A percentile compares a stretch with the other conserved stretches of the same genome.
These are phyloP conservation scores for Zaprionus tsacasi DNA, from an alignment of 1,140 invertebrate species.

Conservation along the genomic window DNA sequence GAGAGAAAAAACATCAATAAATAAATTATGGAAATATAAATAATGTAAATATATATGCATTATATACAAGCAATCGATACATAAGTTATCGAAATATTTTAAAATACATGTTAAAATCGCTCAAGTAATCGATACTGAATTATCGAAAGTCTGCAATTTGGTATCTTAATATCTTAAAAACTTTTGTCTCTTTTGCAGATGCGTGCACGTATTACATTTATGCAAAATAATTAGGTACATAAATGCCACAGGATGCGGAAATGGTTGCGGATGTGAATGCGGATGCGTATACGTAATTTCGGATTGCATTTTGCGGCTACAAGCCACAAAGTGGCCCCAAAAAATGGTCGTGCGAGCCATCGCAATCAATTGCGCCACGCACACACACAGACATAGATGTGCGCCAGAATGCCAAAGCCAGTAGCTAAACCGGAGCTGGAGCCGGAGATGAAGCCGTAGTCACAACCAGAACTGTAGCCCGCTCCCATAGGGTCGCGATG, in stretches of 20 bases:
- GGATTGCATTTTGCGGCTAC: conserved; percentile 5
- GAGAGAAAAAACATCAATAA: too few species aligned
- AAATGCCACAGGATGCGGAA: background rate
- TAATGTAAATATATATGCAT: too few species aligned
- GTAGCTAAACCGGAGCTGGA: background rate
- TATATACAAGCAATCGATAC: too few species aligned
- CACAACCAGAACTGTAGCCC: too few species aligned
- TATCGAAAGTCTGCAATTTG: too few species aligned
- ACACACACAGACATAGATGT: background rate
- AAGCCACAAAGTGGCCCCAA: conserved; percentile 9
- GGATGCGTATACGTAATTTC: conserved; percentile 2
- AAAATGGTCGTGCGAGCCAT: conserved; percentile 1
- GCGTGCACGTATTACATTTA: conserved; percentile 5
- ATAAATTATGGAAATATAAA: too few species aligned
- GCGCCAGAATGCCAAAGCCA: background rate
- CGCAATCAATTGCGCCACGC: conserved; percentile 8
- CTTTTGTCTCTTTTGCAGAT: background rate
- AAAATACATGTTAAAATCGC: too few species aligned
- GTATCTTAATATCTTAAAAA: background rate
- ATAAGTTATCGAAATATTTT: too few species aligned
- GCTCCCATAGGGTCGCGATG: background rate
- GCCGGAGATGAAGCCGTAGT: too few species aligned
- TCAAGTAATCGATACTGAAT: too few species aligned
- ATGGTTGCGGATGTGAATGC: background rate
- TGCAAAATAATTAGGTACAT: conserved; percentile 6